Evolutionary conservation across 2,888 invertebrate species (phyloP), one percentile per base, ranked within the genome.

Genomic region (Octonoba sinensis): DNA sequence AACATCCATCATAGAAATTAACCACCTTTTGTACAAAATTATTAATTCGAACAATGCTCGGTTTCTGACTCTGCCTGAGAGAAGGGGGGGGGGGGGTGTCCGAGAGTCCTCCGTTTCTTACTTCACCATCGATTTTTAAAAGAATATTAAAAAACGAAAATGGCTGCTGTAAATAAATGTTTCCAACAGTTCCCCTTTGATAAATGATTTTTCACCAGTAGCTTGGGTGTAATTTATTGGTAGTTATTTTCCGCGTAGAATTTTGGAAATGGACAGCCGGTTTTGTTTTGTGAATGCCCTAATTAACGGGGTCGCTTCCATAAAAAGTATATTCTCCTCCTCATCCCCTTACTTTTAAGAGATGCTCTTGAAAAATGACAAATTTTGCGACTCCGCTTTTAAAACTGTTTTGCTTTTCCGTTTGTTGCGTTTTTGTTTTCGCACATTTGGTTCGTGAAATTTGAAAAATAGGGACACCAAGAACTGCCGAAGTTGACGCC

Each of bases 1-100:
- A 81, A 64, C 79, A 81, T 81, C 74, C 79, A 81, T 81, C 79
- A 81, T 72, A 59, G 69, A 73, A 73, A 81, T 81, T 81, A 81
- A 81, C 67, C 60, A 66, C 69, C 69, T 73, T 81, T 81, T 73
- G 73, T 74, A 73, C 73, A 72, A 72, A 81, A 81, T 81, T 81
- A 81, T 73, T 81, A 81, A 81, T 81, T 67, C 57, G 36, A 36
- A 36, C 36, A 36, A 36, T 36, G 36, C 36, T 11, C 47, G 27
- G 49, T 60, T 59, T n/a, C 11, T 54, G 49, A 76, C 69, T 66
- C 74, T 74, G 65, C 20, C 59, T 75, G 75, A 75, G 24, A 49
- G 67, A 59, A 11, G 36, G 6, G 6, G 36, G 75, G 67, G 24
- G 56, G 67, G 60, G 36, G 36, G 6, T 36, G 36, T 36, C 36